These are phyloP conservation scores for Danio rerio DNA, from an alignment of 2,113 vertebrate species.

Conservation along the genomic window GRCz12tu NC_133182.1:70161001-70161500, in stretches of 20 bases:
- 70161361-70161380: conserved; percentile 51
- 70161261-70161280: conserved; percentile 30
- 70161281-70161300: conserved; percentile 19
- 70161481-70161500: conserved; percentile 38
- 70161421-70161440: conserved; percentile 17
- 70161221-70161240: conserved; percentile 15
- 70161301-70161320: conserved; percentile 29
- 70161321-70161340: conserved; percentile 41
- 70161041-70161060: conserved; percentile 8
- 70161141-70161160: conserved; percentile 55
- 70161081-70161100: conserved; percentile 57
- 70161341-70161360: conserved; percentile 21
- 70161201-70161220: neutral
- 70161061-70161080: conserved; percentile 18
- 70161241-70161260: conserved; percentile 4
- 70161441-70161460: conserved; percentile 48
- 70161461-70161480: conserved; percentile 54
- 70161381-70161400: neutral
- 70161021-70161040: neutral
- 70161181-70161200: neutral
- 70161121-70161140: conserved; percentile 47
- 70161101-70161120: conserved; percentile 56
- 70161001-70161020: neutral
- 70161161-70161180: conserved; percentile 50
- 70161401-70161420: conserved; percentile 45